A percentile compares a stretch with the other conserved stretches of the same genome.
Conservation (phyloP, 2,888 invertebrate genomes). For the Nycteola revayana region DNA sequence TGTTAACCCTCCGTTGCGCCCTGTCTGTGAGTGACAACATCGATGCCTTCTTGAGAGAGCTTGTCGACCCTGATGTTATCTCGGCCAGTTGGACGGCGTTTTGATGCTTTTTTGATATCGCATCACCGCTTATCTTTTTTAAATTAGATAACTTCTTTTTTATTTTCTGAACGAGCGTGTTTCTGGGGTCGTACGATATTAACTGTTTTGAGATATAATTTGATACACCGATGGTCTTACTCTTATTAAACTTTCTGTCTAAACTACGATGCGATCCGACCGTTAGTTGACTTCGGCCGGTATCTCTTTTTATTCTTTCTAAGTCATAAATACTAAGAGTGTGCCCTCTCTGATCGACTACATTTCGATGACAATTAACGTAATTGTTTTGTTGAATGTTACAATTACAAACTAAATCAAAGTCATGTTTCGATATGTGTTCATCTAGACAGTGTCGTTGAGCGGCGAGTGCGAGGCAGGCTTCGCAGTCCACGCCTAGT, state of each 20-base stretch:
- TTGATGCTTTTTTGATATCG: constrained; percentile 72
- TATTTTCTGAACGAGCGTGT: constrained; percentile 74
- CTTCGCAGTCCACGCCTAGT: constrained; percentile 77
- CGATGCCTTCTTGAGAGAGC: constrained; percentile 71
- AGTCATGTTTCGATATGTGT: constrained; percentile 65
- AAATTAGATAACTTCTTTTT: constrained; percentile 76
- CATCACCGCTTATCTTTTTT: constrained; percentile 75
- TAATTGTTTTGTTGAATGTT: constrained; percentile 72
- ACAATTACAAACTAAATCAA: constrained; percentile 75
- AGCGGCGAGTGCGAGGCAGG: constrained; percentile 71
- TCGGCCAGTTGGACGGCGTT: constrained; percentile 75
- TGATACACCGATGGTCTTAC: constrained; percentile 72
- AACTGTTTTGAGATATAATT: constrained; percentile 77
- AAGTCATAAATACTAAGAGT: constrained; percentile 73
- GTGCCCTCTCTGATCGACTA: constrained; percentile 60
- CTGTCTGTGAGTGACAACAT: constrained; percentile 74
- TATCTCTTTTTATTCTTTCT: constrained; percentile 69
- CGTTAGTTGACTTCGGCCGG: constrained; percentile 56
- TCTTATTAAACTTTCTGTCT: constrained; percentile 73
- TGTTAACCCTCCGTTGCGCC: constrained; percentile 67
- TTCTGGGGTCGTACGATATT: constrained; percentile 74
- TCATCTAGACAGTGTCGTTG: constrained; percentile 66
- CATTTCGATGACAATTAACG: constrained; percentile 61
- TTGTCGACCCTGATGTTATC: constrained; percentile 70
- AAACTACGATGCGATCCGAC: constrained; percentile 71